These are phyloP conservation scores for Calameuta filiformis DNA, from an alignment of 2,888 invertebrate genomes.

Conservation along the genomic window DNA sequence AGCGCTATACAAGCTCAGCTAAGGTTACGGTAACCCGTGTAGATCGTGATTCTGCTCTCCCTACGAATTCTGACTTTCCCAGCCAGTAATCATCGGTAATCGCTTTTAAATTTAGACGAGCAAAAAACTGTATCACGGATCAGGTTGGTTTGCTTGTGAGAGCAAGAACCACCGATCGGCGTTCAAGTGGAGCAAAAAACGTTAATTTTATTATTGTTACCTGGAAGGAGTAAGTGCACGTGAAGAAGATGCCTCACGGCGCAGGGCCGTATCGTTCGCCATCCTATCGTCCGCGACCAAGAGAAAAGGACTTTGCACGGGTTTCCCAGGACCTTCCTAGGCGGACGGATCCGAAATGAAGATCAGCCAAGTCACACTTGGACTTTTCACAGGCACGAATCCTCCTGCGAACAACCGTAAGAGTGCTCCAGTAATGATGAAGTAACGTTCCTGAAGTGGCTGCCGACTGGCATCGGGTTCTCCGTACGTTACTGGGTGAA, in stretches of 20 bases:
- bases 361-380: neutral
- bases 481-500: neutral
- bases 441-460: neutral
- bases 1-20: neutral
- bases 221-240: conserved; percentile 7
- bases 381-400: neutral
- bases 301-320: neutral
- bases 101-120: conserved; percentile 3
- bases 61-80: neutral
- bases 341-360: neutral
- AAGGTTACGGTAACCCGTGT: neutral
- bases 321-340: neutral
- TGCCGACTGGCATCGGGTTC: neutral
- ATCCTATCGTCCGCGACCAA: neutral
- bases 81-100: conserved; percentile 4
- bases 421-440: neutral
- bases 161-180: neutral
- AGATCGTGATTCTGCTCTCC: neutral
- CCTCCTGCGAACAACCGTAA: neutral
- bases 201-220: conserved; percentile 9
- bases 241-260: conserved; percentile 1
- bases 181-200: conserved; percentile 29
- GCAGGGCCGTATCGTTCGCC: conserved; percentile 1
- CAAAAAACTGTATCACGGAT: conserved; percentile 26
- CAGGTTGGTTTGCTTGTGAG: neutral